Percentiles rank a stretch among this genome's conserved stretches.
phyloP scores from a whole-genome alignment of 1,140 invertebrate species.

The Cydia strobilella region DNA sequence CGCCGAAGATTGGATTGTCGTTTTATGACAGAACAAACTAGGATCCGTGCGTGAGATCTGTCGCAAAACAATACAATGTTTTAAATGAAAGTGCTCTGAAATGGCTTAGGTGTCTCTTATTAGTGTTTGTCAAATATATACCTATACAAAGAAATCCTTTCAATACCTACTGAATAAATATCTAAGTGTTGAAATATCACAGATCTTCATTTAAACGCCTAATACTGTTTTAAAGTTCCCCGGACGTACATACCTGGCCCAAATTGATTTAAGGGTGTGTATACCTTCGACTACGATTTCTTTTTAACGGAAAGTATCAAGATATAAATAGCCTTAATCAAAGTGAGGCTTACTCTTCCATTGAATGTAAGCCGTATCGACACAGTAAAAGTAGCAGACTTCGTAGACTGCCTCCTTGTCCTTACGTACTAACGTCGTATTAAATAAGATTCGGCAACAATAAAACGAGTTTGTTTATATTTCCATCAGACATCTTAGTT shows the following conservation, averaged over 20 bases:
- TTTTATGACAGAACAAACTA: conserved; percentile 21
- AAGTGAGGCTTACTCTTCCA: conserved; percentile 31
- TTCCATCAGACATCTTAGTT: too few relatives aligned
- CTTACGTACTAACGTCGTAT: neutral
- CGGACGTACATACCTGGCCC: conserved; percentile 6
- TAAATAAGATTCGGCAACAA: neutral
- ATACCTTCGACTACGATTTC: conserved; percentile 22
- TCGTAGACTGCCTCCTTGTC: neutral
- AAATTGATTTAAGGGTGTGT: conserved; percentile 4
- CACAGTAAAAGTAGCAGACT: neutral
- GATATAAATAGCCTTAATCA: conserved; percentile 35
- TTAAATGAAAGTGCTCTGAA: neutral
- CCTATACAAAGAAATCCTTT: neutral
- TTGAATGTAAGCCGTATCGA: neutral
- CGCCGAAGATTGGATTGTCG: conserved; percentile 6
- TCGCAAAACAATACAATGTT: neutral
- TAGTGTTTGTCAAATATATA: neutral
- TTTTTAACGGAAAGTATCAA: conserved; percentile 22
- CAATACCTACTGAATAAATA: too few relatives aligned
- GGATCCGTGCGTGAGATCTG: neutral
- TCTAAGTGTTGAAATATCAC: too few relatives aligned
- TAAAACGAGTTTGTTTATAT: too few relatives aligned
- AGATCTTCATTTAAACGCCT: neutral
- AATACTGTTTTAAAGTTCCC: neutral
- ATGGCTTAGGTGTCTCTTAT: neutral